These are phyloP conservation scores for Nomada fabriciana DNA, from an alignment of 2,888 invertebrate genomes.

Conservation along the genomic window DNA sequence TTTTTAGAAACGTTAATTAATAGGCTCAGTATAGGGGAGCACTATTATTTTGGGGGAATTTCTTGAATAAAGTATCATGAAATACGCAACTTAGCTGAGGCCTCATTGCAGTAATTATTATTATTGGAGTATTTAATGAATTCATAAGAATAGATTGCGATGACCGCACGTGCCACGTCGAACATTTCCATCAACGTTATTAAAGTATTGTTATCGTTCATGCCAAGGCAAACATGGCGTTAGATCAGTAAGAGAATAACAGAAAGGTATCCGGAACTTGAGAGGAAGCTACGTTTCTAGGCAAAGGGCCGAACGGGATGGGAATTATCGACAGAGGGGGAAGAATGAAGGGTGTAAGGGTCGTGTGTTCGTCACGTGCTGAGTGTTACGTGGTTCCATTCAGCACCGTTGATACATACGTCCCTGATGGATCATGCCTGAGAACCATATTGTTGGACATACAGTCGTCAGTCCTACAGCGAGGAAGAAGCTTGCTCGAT, in stretches of 20 bases:
- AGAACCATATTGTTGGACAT: conserved; percentile 59
- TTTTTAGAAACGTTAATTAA: conserved; percentile 1
- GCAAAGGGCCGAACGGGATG: conserved; percentile 26
- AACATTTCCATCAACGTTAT: conserved; percentile 53
- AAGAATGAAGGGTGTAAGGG: conserved; percentile 35
- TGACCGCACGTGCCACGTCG: background rate
- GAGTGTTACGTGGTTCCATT: conserved; percentile 63
- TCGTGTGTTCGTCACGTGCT: conserved; percentile 63
- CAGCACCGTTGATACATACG: conserved; percentile 57
- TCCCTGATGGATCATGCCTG: conserved; percentile 54
- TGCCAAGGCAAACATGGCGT: conserved; percentile 36
- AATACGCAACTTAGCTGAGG: too few relatives aligned
- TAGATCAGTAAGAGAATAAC: conserved; percentile 33
- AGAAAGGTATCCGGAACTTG: conserved; percentile 41
- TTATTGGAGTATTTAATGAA: background rate
- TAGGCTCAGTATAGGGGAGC: too few relatives aligned
- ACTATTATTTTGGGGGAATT: too few relatives aligned
- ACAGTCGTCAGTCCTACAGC: conserved; percentile 30
- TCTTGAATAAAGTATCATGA: too few relatives aligned
- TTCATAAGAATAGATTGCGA: background rate
- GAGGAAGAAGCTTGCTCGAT: conserved; percentile 47
- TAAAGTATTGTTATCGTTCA: conserved; percentile 39
- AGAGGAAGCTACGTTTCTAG: conserved; percentile 38
- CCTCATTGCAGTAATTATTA: too few relatives aligned
- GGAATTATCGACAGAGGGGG: conserved; percentile 15